Conservation (phyloP, 1,140 invertebrate species). For the Gonatopus flavifemur region DNA sequence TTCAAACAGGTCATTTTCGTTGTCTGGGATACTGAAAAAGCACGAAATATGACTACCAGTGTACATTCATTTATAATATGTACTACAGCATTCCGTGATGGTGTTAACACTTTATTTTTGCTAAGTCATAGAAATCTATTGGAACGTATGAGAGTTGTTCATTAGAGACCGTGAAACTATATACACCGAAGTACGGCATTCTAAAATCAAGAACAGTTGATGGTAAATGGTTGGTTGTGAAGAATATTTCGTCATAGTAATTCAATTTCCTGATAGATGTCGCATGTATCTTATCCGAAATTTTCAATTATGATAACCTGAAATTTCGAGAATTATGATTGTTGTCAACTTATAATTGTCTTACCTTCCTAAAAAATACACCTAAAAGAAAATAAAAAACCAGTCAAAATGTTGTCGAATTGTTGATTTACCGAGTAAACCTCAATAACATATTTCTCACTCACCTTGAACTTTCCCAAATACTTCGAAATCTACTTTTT, state of each 20-base stretch:
- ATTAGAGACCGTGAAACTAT: too few species aligned
- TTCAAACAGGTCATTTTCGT: too few species aligned
- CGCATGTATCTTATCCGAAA: neutral
- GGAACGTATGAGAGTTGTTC: too few species aligned
- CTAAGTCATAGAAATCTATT: too few species aligned
- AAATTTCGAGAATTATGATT: neutral
- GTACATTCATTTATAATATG: too few species aligned
- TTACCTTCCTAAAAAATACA: slow-evolving; percentile 67
- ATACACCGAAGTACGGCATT: too few species aligned
- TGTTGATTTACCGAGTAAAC: neutral
- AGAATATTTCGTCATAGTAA: neutral
- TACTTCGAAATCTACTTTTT: slow-evolving; percentile 65
- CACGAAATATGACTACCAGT: too few species aligned
- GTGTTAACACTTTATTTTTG: too few species aligned
- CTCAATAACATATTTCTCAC: neutral
- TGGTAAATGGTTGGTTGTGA: neutral
- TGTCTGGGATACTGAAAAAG: too few species aligned
- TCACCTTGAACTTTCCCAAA: slow-evolving; percentile 66
- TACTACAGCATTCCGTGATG: too few species aligned
- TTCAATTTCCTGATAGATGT: slow-evolving; percentile 1
- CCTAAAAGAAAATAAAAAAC: slow-evolving; percentile 46
- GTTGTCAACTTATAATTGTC: too few species aligned
- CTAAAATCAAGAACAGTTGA: too few species aligned
- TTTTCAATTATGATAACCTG: neutral
- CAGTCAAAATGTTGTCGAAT: slow-evolving; percentile 1